Percentiles rank a stretch among this genome's conserved stretches.
Conservation (phyloP, 2,113 vertebrate species). For the Hylia prasina region DNA sequence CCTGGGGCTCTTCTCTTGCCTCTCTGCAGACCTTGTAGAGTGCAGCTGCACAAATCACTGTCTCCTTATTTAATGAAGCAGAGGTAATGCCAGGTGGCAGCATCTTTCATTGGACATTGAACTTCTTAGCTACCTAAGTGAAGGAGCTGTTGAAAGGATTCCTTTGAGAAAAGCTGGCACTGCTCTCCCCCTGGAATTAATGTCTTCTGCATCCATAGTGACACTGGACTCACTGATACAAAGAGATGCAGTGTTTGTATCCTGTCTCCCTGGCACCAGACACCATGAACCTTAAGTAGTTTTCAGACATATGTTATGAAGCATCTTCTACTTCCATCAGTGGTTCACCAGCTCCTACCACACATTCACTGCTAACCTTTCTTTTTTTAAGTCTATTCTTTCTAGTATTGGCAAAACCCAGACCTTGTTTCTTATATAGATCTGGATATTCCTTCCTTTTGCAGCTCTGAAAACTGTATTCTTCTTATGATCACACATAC, state of each 20-base stretch:
- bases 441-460: background rate
- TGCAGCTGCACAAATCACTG: background rate
- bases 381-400: background rate
- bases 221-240: slow-evolving; percentile 13
- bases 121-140: slow-evolving; percentile 30
- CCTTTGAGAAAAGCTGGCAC: slow-evolving; percentile 51
- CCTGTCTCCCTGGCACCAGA: slow-evolving; percentile 31
- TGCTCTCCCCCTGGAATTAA: slow-evolving; percentile 12
- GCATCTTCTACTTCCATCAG: slow-evolving; percentile 16
- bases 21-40: background rate
- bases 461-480: background rate
- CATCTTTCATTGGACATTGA: slow-evolving; percentile 13
- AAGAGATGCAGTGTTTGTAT: slow-evolving; percentile 49
- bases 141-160: slow-evolving; percentile 38
- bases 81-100: slow-evolving; percentile 35
- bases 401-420: background rate
- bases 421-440: background rate
- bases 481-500: background rate
- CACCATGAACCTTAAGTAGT: background rate
- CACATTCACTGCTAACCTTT: background rate
- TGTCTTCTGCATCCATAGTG: slow-evolving; percentile 37
- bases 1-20: background rate
- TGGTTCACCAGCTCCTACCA: background rate
- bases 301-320: slow-evolving; percentile 1
- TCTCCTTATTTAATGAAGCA: slow-evolving; percentile 28